phyloP scores from a whole-genome alignment of 2,888 invertebrate species.

The Platycnemis pennipes region DNA sequence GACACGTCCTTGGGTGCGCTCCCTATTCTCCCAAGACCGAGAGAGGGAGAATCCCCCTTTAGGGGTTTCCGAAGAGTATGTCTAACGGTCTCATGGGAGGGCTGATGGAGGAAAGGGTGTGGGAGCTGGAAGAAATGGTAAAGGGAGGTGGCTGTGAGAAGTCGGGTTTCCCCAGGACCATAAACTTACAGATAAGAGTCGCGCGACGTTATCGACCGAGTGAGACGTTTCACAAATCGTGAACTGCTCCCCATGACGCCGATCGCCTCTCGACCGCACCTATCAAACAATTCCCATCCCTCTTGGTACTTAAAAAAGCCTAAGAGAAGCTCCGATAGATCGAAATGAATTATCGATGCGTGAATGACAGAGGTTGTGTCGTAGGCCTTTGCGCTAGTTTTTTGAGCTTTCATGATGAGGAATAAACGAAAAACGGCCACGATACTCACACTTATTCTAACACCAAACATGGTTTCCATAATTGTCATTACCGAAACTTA shows the following conservation, averaged over 20 bases:
- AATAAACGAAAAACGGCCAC: no score
- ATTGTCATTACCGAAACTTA: no score
- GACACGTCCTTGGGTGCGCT: background rate
- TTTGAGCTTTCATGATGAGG: no score
- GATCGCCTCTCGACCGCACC: background rate
- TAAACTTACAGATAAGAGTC: constrained; percentile 61
- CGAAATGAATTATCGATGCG: no score
- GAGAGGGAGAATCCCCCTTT: background rate
- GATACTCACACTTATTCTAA: no score
- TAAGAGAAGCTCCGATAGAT: background rate
- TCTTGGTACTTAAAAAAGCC: background rate
- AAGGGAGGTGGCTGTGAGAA: background rate
- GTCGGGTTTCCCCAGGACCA: constrained; percentile 6
- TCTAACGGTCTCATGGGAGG: no score
- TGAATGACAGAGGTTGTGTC: no score
- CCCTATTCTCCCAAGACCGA: background rate
- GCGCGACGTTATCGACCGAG: constrained; percentile 48
- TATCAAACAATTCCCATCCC: background rate
- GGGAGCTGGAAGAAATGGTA: no score
- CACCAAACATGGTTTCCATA: no score
- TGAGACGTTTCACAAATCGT: constrained; percentile 49
- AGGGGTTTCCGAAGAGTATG: background rate
- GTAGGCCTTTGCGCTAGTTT: no score
- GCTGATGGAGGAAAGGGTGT: no score
- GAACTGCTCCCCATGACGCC: background rate